Base-by-base conservation (phyloP, 2,113 vertebrate species). In the Chaetura pelagica region DNA sequence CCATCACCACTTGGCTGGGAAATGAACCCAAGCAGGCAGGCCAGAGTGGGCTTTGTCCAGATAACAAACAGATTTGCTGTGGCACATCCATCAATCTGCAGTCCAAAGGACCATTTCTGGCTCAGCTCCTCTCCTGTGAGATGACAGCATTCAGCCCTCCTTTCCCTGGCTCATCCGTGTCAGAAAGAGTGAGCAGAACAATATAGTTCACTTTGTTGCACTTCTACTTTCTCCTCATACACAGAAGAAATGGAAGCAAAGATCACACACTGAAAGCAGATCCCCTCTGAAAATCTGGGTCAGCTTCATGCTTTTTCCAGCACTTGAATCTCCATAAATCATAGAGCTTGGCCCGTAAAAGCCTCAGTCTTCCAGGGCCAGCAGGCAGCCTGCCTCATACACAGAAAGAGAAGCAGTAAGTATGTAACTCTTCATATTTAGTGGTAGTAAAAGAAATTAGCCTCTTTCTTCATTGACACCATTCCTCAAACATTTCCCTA, bases 331-430 rank as follows among this genome's bases (percentile, higher is more conserved):
- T 82, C 64, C 66, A 61, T 78, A 76, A 93, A 90, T 96, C 72
- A 93, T 73, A 51, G 64, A 63, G 27, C 66, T 79, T 93, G 81
- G 86, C 73, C 80, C 69, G 81, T 63, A 73, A 93, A 90, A 95
- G n/a, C 58, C 66, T 90, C 67, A 78, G 76, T 79, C 81, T 94
- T 92, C n/a, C 74, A 91, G 51, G 58, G 92, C 84, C 81, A 95
- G 24, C 1, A 83, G n/a, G 13, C 77, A 93, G 63, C 42, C 44
- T 55, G n/a, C 30, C 40, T 62, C 51, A 30, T 4, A 55, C 2
- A 46, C 8, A 86, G 75, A 48, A 34, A 42, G 49, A 51, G 27
- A 85, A 14, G 78, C 27, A 91, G 61, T 29, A 86, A 49, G 59
- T 34, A 26, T 18, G 20, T 4, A 73, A 64, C 13, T 59, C 51